Percentiles rank a stretch among this genome's conserved stretches.
Conservation (phyloP, 2,113 vertebrate genomes). For the Calyptommatus sinebrachiatus region DNA sequence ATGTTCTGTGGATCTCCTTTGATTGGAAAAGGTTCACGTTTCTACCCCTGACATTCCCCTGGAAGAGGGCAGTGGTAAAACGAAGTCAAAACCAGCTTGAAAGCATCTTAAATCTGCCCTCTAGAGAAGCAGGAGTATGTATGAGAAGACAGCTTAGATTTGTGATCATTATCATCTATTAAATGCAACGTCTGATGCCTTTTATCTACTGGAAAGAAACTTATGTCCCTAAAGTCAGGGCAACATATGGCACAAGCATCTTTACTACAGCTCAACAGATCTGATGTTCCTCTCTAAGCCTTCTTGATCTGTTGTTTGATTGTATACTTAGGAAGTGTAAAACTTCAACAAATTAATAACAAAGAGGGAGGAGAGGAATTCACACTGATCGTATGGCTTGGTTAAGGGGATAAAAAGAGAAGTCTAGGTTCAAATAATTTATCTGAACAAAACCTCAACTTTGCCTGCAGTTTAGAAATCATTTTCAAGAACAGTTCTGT, state of each 20-base stretch:
- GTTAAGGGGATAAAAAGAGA: slow-evolving; percentile 18
- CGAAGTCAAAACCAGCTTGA: too few relatives aligned
- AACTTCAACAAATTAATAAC: slow-evolving; percentile 12
- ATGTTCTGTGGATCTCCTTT: too few relatives aligned
- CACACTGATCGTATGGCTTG: slow-evolving; percentile 15
- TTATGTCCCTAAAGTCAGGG: slow-evolving; percentile 39
- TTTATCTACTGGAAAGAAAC: slow-evolving; percentile 28
- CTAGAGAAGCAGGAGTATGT: not conserved
- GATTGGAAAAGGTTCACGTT: too few relatives aligned
- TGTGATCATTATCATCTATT: not conserved
- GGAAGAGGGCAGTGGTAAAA: too few relatives aligned
- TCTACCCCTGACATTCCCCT: too few relatives aligned
- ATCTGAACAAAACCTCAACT: slow-evolving; percentile 21
- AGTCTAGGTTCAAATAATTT: slow-evolving; percentile 5
- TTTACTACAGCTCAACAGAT: slow-evolving; percentile 55
- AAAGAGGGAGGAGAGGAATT: slow-evolving; percentile 23
- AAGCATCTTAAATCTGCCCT: not conserved
- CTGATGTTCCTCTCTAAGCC: slow-evolving; percentile 61
- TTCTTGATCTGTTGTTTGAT: slow-evolving; percentile 63
- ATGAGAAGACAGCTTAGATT: not conserved
- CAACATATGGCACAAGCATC: slow-evolving; percentile 46
- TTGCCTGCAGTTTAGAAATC: slow-evolving; percentile 12
- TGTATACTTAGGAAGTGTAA: slow-evolving; percentile 54
- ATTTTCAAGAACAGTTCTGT: slow-evolving; percentile 11
- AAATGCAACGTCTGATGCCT: not conserved